These are phyloP conservation scores for Zoanthus sansibaricus DNA, from an alignment of 92 coral and sea anemone genomes.

Conservation along the genomic window DNA sequence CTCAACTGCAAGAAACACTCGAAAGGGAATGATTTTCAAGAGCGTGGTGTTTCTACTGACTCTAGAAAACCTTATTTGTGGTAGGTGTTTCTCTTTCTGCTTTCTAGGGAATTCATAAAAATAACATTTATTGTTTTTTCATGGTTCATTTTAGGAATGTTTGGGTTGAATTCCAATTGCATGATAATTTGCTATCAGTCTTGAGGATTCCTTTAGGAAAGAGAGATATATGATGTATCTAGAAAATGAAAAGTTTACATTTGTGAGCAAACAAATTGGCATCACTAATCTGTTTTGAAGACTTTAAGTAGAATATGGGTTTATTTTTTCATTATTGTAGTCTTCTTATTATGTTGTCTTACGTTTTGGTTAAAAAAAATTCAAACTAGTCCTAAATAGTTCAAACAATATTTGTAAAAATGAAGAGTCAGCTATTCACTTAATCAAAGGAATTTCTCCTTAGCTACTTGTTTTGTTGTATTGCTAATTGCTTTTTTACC, in stretches of 20 bases:
- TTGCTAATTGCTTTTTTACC: not conserved
- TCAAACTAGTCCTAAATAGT: not conserved
- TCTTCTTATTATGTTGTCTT: not conserved
- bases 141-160: slow-evolving; percentile 5
- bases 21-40: slow-evolving; percentile 14
- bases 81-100: not conserved
- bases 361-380: not conserved
- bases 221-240: not conserved
- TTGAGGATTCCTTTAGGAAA: not conserved
- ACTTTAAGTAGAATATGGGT: not conserved
- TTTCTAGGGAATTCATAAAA: not conserved
- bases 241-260: not conserved
- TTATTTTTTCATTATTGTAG: not conserved
- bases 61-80: not conserved
- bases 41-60: not conserved
- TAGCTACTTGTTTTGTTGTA: not conserved
- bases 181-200: not conserved
- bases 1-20: slow-evolving; percentile 1
- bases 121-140: not conserved
- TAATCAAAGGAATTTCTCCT: not conserved
- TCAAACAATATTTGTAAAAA: not conserved
- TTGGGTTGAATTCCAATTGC: slow-evolving; percentile 4
- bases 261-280: not conserved
- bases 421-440: not conserved
- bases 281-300: not conserved